Evolutionary conservation across 2,888 invertebrate genomes (phyloP).

Genomic region (Labia minor): DNA sequence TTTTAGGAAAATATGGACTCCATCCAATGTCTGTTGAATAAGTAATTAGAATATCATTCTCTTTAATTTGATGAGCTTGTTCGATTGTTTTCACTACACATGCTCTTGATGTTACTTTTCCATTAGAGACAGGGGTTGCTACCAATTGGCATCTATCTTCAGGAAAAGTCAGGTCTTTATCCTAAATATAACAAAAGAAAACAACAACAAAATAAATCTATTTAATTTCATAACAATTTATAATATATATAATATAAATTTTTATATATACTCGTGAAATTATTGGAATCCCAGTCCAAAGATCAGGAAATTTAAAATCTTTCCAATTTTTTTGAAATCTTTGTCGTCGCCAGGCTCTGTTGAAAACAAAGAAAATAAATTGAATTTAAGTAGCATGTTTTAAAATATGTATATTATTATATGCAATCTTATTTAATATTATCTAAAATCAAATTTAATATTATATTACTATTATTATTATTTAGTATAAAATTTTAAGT

Average conservation of each 20-base stretch:
- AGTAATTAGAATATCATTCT: conserved; percentile 66
- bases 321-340: conserved; percentile 50
- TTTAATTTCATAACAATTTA: too few relatives aligned
- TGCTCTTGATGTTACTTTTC: conserved; percentile 54
- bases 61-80: conserved; percentile 46
- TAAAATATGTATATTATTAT: too few relatives aligned
- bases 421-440: too few relatives aligned
- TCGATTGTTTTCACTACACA: conserved; percentile 57
- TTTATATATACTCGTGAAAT: too few relatives aligned
- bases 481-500: too few relatives aligned
- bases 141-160: conserved; percentile 31
- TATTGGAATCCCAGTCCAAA: conserved; percentile 41
- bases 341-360: conserved; percentile 56
- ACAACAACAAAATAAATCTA: too few relatives aligned
- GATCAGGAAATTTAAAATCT: conserved; percentile 51
- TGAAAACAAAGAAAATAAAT: too few relatives aligned
- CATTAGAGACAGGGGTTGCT: conserved; percentile 63
- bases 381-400: too few relatives aligned
- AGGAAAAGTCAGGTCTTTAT: not conserved
- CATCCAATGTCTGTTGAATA: conserved; percentile 71
- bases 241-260: too few relatives aligned
- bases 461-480: too few relatives aligned
- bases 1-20: conserved; percentile 72
- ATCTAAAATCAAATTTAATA: too few relatives aligned
- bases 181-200: not conserved